Percentiles rank a stretch among this genome's conserved stretches.
These are phyloP conservation scores for Listronotus bonariensis DNA, from an alignment of 1,140 invertebrate species.

Conservation along the genomic window DNA sequence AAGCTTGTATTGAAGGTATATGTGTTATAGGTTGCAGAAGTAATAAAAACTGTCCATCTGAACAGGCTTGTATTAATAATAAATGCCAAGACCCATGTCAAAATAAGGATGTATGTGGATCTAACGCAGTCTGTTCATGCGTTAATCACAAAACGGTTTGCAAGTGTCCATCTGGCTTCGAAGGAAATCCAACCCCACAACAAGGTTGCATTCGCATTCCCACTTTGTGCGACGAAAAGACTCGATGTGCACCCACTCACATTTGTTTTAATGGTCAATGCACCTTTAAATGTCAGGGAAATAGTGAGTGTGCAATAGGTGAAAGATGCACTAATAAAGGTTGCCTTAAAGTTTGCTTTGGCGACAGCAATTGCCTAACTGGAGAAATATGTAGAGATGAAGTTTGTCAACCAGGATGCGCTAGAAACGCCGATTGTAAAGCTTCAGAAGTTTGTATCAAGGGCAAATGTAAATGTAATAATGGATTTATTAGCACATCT, in stretches of 20 bases:
- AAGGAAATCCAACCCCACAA: conserved; percentile 84
- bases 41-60: conserved; percentile 75
- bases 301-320: conserved; percentile 75
- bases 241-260: conserved; percentile 73
- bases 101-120: conserved; percentile 75
- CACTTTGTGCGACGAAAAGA: conserved; percentile 64
- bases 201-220: conserved; percentile 84
- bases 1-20: conserved; percentile 79
- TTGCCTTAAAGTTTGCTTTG: conserved; percentile 85
- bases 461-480: conserved; percentile 77
- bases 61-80: conserved; percentile 80
- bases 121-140: conserved; percentile 80
- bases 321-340: conserved; percentile 79
- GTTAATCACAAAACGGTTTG: conserved; percentile 73
- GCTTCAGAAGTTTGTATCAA: conserved; percentile 78
- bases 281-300: conserved; percentile 73
- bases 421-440: conserved; percentile 78
- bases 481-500: conserved; percentile 70
- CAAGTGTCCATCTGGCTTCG: conserved; percentile 79
- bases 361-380: conserved; percentile 84
- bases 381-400: conserved; percentile 86
- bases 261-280: conserved; percentile 76
- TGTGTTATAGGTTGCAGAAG: conserved; percentile 82
- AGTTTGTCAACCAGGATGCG: conserved; percentile 80
- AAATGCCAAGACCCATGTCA: conserved; percentile 84